Base-by-base conservation (phyloP, 2,113 vertebrate genomes). In the Merops nubicus region DNA sequence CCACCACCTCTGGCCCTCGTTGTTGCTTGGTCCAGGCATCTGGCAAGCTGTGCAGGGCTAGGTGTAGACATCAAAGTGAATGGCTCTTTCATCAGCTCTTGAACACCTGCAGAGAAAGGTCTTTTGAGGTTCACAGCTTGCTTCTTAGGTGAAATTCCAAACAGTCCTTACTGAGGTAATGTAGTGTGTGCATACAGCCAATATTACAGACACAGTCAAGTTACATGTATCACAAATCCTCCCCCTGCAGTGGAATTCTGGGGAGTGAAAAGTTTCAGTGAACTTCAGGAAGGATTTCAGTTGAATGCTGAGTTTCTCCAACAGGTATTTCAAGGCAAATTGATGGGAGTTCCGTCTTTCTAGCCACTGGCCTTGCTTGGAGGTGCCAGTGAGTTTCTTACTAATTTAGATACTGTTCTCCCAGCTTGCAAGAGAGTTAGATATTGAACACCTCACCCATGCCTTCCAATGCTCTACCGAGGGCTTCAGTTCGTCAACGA, bases 381-480 rank as follows among this genome's bases (percentile, higher is more conserved):
- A 91, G 60, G 47, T 88, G 45, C 38, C 16, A 51, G 45, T 76
- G 81, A 90, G 63, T 84, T 94, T 91, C 93, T 96, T 96, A 94
- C 42, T 96, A 83, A 95, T 95, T 91, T 78, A 91, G 84, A 88
- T 90, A 76, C 77, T 96, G 59, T 86, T 96, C 72, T 93, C 42
- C 12, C 40, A 54, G 64, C 91, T 79, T 94, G 65, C 36, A 85
- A 65, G 70, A 73, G n/a, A 77, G 59, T 90, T 96, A 90, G 93
- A 90, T 94, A 93, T 81, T 93, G 73, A 93, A 78, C 48, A 74
- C 22, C 12, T 78, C 64, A 92, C 51, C 60, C 22, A 18, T 40
- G 26, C 25, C 64, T 92, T 84, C 42, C 79, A 81, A 3, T 10
- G 19, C 6, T 78, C 28, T 50, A 51, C 36, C 72, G 63, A 43